Percentiles rank a stretch among this genome's conserved stretches.
Conservation (phyloP, 2,113 vertebrate species). For the Xenotilapia caudafasciata region DNA sequence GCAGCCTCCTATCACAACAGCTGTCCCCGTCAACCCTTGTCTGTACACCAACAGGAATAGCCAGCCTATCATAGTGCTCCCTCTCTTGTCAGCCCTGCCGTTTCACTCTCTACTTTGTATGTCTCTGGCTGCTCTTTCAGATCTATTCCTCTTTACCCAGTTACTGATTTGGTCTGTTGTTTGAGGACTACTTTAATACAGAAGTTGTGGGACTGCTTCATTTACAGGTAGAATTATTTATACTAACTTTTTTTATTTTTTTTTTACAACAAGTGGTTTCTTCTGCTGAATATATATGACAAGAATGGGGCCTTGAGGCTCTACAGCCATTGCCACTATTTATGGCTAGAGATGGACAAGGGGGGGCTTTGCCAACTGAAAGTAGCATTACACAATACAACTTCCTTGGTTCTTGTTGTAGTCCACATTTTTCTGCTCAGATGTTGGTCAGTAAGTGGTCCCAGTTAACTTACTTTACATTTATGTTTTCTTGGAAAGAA, state of each 20-base stretch:
- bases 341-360: slow-evolving; percentile 28
- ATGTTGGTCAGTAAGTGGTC: background rate
- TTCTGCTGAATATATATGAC: background rate
- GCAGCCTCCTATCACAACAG: slow-evolving; percentile 72
- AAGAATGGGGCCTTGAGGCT: background rate
- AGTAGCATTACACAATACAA: background rate
- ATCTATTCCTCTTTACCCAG: background rate
- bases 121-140: background rate
- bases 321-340: slow-evolving; percentile 43
- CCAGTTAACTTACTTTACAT: background rate
- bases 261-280: background rate
- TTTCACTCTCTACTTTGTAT: background rate
- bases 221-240: slow-evolving; percentile 38
- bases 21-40: slow-evolving; percentile 72
- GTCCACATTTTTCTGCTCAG: background rate
- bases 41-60: slow-evolving; percentile 63
- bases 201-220: slow-evolving; percentile 4
- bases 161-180: background rate
- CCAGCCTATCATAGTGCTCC: slow-evolving; percentile 39
- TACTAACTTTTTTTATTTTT: background rate
- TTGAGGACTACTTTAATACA: background rate
- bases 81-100: background rate
- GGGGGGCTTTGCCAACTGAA: background rate
- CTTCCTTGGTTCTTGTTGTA: background rate
- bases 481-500: background rate